Percentiles rank a stretch among this genome's conserved stretches.
phyloP scores from a whole-genome alignment of 2,888 invertebrate species.

The Gnatocerus cornutus region DNA sequence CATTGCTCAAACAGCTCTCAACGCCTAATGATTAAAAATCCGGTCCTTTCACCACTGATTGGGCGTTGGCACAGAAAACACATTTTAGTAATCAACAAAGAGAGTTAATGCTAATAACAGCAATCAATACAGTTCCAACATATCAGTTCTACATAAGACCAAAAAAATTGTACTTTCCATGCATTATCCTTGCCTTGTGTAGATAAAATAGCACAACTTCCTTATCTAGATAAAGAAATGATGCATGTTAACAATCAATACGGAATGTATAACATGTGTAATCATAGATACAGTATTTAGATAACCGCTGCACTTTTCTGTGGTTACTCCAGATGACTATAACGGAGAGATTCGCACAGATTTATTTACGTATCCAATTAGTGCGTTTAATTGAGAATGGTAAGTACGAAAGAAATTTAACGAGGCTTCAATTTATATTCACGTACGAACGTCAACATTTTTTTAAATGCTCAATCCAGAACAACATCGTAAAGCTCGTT shows the following conservation, averaged over 20 bases:
- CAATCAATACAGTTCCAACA: neutral
- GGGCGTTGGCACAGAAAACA: constrained; percentile 5
- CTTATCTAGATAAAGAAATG: constrained; percentile 29
- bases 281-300: constrained; percentile 36
- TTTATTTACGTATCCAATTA: constrained; percentile 20
- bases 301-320: constrained; percentile 28
- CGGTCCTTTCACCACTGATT: constrained; percentile 8
- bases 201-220: constrained; percentile 16
- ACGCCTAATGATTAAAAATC: neutral
- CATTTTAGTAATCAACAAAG: neutral
- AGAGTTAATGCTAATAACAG: neutral
- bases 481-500: constrained; percentile 10
- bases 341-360: constrained; percentile 19
- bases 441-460: constrained; percentile 7
- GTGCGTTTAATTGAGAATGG: constrained; percentile 9
- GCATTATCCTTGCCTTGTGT: constrained; percentile 3
- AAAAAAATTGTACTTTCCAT: neutral
- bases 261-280: constrained; percentile 16
- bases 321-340: constrained; percentile 10
- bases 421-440: neutral
- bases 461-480: neutral
- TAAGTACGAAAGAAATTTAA: constrained; percentile 4
- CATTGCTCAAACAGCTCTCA: neutral
- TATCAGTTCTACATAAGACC: neutral
- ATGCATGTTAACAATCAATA: constrained; percentile 8